Base-by-base conservation (phyloP, 2,888 invertebrate genomes). In the Drosophila algonquin region DNA sequence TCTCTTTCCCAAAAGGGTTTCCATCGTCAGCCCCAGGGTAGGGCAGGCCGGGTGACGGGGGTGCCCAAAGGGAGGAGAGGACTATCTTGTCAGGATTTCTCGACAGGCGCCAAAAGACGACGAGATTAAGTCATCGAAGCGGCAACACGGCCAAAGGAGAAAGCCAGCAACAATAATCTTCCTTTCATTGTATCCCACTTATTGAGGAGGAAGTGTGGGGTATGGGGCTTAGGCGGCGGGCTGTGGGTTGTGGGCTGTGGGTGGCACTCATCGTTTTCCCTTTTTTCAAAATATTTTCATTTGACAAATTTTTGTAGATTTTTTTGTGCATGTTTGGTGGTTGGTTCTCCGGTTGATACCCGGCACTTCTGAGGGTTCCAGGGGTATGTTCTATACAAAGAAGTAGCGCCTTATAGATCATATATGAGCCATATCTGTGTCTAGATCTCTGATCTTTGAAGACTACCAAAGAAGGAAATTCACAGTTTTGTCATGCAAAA, bases 71-170 rank as follows among this genome's bases (percentile, higher is more conserved):
- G 21, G 7, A n/a, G 48, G 10, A 7, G 45, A 46, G 65, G 74
- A 74, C 75, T 57, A 54, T 72, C 75, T 69, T 30, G 75, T 50
- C 69, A 56, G 58, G 75, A 67, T 75, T 57, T 56, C 54, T 55
- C 68, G 35, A 74, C 60, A 85, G 80, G 88, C 80, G 86, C 86
- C 69, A 89, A 88, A 85, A 89, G 89, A 84, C 77, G 77, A 75
- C 63, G 76, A 75, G 86, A 85, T 87, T 90, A 90, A 90, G 69
- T 80, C 85, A 87, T 88, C 89, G 83, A 90, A 77, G 86, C 88
- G 80, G 54, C 79, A 79, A 72, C 73, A 68, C 64, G 64, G 58
- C 40, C 73, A 45, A 56, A 35, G 21, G 46, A 46, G 16, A 65
- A 65, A 70, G 44, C 58, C 67, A 71, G 51, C 72, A 71, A 50